Evolutionary conservation across 1,140 invertebrate genomes (phyloP), one percentile per base, ranked within the genome.

Genomic region (Tribolium castaneum): DNA sequence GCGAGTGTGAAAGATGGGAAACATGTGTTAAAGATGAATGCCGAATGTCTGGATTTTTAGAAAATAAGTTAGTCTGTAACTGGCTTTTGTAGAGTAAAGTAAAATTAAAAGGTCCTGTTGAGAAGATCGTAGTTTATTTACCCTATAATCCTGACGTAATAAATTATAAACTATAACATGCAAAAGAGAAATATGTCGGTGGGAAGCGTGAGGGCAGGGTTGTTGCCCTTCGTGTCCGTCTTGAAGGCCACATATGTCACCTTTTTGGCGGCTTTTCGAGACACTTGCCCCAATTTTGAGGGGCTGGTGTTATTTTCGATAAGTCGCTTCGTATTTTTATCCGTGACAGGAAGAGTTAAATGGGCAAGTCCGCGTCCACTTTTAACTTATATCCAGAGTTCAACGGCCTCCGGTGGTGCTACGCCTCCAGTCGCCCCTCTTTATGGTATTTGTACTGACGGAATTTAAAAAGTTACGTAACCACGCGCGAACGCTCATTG

Each of bases 331-430:
- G 72, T 78, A 78, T 75, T 78, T 78, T 78, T 78, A 74, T 74
- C 77, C 70, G 77, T 59, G 77, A 79, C 78, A 79, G 78, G 78
- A 79, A 79, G 78, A 79, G 75, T 72, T 79, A 79, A 79, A 76
- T 73, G 75, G 78, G 78, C 78, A 79, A 76, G 78, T 79, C 74
- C 74, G 52, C 72, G 78, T 79, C 78, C 78, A 79, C 75, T 79
- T 77, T 71, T 77, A 71, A 76, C 59, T 72, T 71, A 19, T 19
- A 70, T 59, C 62, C 74, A 19, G 66, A 72, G 78, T 79, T 79
- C 78, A 79, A 79, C 78, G 78, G n/a, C 52, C 78, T 79, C 51
- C 59, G 74, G 78, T 79, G 78, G 78, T 79, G 78, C 74, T 79
- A 79, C 78, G 78, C 78, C 78, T 79, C 56, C 74, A 62, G 78